Base-by-base conservation (phyloP, 2,113 vertebrate species). In the Pluvianellus socialis region DNA sequence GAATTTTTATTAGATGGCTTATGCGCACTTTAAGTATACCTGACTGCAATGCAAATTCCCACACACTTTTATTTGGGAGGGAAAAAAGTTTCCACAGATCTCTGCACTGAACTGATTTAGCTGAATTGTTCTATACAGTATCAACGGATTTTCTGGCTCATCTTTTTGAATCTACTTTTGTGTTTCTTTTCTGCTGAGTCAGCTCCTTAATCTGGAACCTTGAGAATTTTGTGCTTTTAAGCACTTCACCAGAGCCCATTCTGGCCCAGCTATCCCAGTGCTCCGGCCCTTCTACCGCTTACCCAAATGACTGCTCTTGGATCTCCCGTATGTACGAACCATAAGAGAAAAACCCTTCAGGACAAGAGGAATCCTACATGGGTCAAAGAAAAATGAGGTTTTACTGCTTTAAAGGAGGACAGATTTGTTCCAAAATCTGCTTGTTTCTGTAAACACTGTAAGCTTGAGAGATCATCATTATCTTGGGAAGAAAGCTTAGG, bases 1-100 rank as follows among this genome's bases (percentile, higher is more conserved):
- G 96, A 96, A 97, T 97, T 94, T 97, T 97, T 97, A 97, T 97
- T 66, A 94, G 96, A 86, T 79, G 94, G 91, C 83, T 97, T 90
- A 83, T 83, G 91, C 17, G 59, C 90, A 65, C 92, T 91, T 35
- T 23, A 74, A 93, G 81, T 56, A 50, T 94, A 96, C 96, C 96
- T 97, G 96, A 95, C 94, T 95, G 92, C 86, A 73, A 22, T 90
- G 94, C 95, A 91, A 87, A 94, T 96, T 97, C 97, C 90, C 92
- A 94, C 77, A 92, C 93, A 35, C 73, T 91, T 84, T 35, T 66
- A 27, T 38, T 52, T 42, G 67, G 58, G 92, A 93, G 65, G 79
- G 22, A 61, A 24, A 27, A 33, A 79, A 68, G 90, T 81, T 93
- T 94, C 90, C 96, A 55, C 38, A 28, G 74, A 42, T 45, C 74